phyloP scores from a whole-genome alignment of 2,113 vertebrate genomes.

The Propithecus coquereli region DNA sequence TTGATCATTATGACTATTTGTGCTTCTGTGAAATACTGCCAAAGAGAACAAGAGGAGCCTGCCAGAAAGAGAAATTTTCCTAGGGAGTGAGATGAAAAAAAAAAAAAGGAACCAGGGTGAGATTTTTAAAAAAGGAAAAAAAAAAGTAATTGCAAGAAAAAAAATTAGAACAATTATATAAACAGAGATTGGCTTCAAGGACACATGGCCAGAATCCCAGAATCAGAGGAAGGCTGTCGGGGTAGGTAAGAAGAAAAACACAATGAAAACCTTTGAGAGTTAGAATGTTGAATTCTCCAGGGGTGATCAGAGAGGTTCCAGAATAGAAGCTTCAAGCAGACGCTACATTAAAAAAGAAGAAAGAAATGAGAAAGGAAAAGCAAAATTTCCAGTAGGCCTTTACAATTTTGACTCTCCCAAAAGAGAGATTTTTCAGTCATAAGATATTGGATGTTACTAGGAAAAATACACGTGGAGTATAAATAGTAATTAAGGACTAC shows the following conservation, averaged over 20 bases:
- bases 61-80: conserved; percentile 74
- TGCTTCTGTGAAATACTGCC: conserved; percentile 60
- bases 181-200: conserved; percentile 65
- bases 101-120: conserved; percentile 68
- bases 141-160: conserved; percentile 61
- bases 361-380: conserved; percentile 51
- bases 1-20: conserved; percentile 57
- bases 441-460: background rate
- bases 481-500: background rate
- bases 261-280: conserved; percentile 54
- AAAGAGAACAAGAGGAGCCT: conserved; percentile 67
- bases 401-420: background rate
- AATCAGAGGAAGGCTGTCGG: conserved; percentile 33
- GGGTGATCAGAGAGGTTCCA: conserved; percentile 33
- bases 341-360: conserved; percentile 39
- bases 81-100: conserved; percentile 70
- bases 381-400: background rate
- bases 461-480: background rate
- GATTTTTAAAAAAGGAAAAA: background rate
- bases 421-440: background rate
- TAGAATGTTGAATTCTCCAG: conserved; percentile 34
- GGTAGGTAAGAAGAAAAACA: conserved; percentile 54
- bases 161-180: conserved; percentile 79
- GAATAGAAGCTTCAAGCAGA: conserved; percentile 52
- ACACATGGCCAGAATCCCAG: conserved; percentile 68